These are phyloP conservation scores for Hyppa rectilinea DNA, from an alignment of 2,888 invertebrate genomes.

Conservation along the genomic window DNA sequence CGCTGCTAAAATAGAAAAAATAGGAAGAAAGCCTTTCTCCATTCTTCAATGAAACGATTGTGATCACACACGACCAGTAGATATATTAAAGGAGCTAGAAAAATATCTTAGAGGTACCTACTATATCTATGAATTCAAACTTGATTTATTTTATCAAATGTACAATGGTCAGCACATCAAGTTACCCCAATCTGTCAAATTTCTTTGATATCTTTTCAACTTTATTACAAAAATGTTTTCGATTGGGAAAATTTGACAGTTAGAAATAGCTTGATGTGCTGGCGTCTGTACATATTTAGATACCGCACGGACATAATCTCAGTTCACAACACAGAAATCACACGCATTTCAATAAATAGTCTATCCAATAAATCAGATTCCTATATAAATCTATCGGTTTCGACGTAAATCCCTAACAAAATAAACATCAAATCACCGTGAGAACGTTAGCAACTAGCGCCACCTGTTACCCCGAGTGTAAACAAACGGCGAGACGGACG, in stretches of 20 bases:
- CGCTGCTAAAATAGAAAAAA: neutral
- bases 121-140: too few relatives aligned
- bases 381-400: conserved; percentile 5
- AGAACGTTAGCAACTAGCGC: conserved; percentile 49
- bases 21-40: neutral
- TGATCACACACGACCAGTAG: neutral
- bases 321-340: neutral
- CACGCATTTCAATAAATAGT: neutral
- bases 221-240: too few relatives aligned
- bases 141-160: too few relatives aligned
- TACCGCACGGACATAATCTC: neutral
- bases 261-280: too few relatives aligned
- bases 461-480: conserved; percentile 49
- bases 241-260: too few relatives aligned
- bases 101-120: too few relatives aligned
- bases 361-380: conserved; percentile 33
- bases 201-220: too few relatives aligned
- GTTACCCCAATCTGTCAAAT: too few relatives aligned
- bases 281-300: too few relatives aligned
- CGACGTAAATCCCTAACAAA: conserved; percentile 18
- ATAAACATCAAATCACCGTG: conserved; percentile 27
- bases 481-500: conserved; percentile 43
- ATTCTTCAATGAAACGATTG: neutral
- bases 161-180: too few relatives aligned
- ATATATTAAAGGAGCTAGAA: too few relatives aligned